These are phyloP conservation scores for Hirtodrosophila confusa DNA, from an alignment of 2,888 invertebrate species.

Conservation along the genomic window DNA sequence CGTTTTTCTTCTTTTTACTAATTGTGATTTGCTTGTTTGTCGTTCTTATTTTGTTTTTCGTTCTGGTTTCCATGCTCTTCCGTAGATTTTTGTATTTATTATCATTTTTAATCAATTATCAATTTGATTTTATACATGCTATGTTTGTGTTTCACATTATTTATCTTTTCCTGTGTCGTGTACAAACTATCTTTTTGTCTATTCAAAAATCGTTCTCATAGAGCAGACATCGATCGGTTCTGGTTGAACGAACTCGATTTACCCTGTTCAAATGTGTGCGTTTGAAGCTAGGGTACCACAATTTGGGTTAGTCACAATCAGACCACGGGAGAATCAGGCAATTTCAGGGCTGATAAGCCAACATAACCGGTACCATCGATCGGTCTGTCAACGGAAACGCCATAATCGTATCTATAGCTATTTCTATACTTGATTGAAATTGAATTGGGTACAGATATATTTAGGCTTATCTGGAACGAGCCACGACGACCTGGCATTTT, in stretches of 20 bases:
- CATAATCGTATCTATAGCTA: conserved; percentile 13
- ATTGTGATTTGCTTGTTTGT: conserved; percentile 55
- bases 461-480: conserved; percentile 28
- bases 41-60: conserved; percentile 16
- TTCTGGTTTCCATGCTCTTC: conserved; percentile 28
- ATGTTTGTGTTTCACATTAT: conserved; percentile 41
- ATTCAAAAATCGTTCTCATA: conserved; percentile 10
- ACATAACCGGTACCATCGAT: not conserved
- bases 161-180: conserved; percentile 52
- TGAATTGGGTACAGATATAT: conserved; percentile 16
- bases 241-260: not conserved
- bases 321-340: conserved; percentile 22
- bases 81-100: conserved; percentile 42
- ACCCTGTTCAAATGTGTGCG: conserved; percentile 1
- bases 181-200: conserved; percentile 40
- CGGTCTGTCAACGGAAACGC: conserved; percentile 14
- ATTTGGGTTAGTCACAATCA: conserved; percentile 27
- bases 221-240: conserved; percentile 31
- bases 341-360: conserved; percentile 21
- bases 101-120: conserved; percentile 64
- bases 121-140: conserved; percentile 54
- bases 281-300: not conserved
- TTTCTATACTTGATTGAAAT: conserved; percentile 20
- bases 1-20: conserved; percentile 58
- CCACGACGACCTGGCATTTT: conserved; percentile 12